Conservation (phyloP, 2,797 vertebrate species). For the Lagodon rhomboides region DNA sequence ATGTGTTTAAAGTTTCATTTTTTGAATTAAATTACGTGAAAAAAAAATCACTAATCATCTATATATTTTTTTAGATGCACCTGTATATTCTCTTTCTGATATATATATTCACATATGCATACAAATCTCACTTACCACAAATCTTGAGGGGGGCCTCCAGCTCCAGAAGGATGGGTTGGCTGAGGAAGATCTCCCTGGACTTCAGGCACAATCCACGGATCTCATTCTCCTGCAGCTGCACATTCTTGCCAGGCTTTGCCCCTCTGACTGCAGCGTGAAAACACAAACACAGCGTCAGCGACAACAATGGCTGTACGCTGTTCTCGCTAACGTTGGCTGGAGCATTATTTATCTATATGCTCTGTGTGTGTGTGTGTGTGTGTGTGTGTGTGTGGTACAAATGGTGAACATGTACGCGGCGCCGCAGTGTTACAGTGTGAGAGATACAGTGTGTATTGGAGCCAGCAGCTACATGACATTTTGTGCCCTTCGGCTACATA, state of each 20-base stretch:
- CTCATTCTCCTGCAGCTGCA: slow-evolving; percentile 98
- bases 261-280: slow-evolving; percentile 89
- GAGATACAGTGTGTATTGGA: neutral
- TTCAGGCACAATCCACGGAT: slow-evolving; percentile 97
- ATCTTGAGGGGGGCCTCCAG: slow-evolving; percentile 98
- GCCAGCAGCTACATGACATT: neutral
- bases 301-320: neutral
- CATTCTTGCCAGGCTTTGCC: slow-evolving; percentile 98
- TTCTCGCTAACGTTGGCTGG: neutral
- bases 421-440: slow-evolving; percentile 3
- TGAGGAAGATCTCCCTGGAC: slow-evolving; percentile 98
- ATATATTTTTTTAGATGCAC: too few relatives aligned
- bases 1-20: too few relatives aligned
- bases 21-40: too few relatives aligned
- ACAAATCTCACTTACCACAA: slow-evolving; percentile 88
- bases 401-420: neutral
- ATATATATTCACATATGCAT: neutral
- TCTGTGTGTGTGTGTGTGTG: too few relatives aligned
- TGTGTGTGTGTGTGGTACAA: neutral
- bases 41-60: too few relatives aligned
- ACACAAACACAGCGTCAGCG: slow-evolving; percentile 38
- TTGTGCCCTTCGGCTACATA: neutral
- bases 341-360: too few relatives aligned
- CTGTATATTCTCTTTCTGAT: too few relatives aligned
- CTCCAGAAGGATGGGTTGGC: slow-evolving; percentile 97